phyloP scores from a whole-genome alignment of 1,140 invertebrate species.

The Anastrepha ludens region DNA sequence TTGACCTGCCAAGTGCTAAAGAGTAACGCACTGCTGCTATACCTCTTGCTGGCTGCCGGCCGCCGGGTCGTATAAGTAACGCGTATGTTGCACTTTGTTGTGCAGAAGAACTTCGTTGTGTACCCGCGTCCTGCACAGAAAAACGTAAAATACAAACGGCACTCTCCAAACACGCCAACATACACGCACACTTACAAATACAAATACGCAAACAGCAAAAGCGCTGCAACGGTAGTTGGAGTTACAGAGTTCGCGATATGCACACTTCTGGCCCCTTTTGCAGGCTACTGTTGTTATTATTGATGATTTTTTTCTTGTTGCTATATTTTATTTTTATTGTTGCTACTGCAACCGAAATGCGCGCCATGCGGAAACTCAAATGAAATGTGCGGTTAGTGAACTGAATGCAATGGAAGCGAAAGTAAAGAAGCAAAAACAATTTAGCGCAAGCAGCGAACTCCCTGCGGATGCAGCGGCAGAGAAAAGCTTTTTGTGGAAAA shows the following conservation, averaged over 20 bases:
- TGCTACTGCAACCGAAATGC: neutral
- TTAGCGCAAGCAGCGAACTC: neutral
- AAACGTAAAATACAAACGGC: neutral
- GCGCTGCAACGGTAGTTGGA: neutral
- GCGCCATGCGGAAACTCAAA: slow-evolving; percentile 34
- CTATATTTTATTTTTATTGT: neutral
- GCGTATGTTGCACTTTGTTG: slow-evolving; percentile 2
- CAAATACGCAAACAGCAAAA: neutral
- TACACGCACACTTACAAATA: neutral
- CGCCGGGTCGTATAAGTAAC: neutral
- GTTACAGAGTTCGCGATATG: neutral
- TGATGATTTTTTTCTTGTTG: neutral
- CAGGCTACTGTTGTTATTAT: neutral
- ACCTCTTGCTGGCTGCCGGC: neutral
- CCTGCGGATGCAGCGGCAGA: neutral
- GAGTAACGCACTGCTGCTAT: neutral
- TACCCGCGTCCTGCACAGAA: neutral
- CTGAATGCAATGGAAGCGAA: neutral
- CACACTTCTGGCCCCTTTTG: neutral
- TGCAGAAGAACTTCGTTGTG: neutral
- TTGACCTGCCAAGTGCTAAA: neutral
- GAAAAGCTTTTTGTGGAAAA: neutral
- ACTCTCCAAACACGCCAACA: neutral
- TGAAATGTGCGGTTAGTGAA: slow-evolving; percentile 51
- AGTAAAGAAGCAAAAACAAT: neutral